Evolutionary conservation across 2,888 invertebrate species (phyloP).

Genomic region (Celastrina argiolus): DNA sequence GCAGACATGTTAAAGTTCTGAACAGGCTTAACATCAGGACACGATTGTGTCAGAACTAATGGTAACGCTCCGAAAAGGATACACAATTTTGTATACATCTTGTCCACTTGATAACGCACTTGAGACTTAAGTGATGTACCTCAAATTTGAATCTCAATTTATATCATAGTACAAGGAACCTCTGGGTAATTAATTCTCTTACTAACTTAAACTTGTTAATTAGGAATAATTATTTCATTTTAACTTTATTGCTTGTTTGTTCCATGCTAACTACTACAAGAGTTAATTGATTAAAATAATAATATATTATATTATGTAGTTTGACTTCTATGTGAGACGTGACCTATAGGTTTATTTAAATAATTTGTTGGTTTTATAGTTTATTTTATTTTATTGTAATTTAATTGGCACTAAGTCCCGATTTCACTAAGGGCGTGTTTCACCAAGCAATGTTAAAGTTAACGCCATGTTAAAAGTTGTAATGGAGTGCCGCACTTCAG

Average conservation of each 20-base stretch:
- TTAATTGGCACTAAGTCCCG: too few species aligned
- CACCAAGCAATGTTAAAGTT: too few species aligned
- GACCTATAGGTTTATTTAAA: too few species aligned
- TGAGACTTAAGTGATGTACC: not conserved
- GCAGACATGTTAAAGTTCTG: conserved; percentile 10
- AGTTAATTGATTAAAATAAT: not conserved
- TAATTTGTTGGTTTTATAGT: too few species aligned
- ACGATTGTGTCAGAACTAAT: conserved; percentile 8
- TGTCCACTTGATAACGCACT: not conserved
- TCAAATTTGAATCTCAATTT: not conserved
- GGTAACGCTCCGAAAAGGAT: not conserved
- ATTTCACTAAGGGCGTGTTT: too few species aligned
- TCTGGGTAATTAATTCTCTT: not conserved
- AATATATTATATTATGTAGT: not conserved
- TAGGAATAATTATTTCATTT: not conserved
- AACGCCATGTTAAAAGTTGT: too few species aligned
- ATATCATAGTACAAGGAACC: not conserved
- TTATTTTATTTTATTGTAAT: too few species aligned
- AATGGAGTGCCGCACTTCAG: too few species aligned
- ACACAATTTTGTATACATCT: not conserved
- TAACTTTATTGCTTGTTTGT: not conserved
- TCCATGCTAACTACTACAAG: not conserved
- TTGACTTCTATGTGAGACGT: too few species aligned
- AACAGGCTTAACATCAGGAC: conserved; percentile 8
- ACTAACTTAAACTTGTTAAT: not conserved